These are phyloP conservation scores for Coptotermes formosanus DNA, from an alignment of 1,140 invertebrate species.

Conservation along the genomic window DNA sequence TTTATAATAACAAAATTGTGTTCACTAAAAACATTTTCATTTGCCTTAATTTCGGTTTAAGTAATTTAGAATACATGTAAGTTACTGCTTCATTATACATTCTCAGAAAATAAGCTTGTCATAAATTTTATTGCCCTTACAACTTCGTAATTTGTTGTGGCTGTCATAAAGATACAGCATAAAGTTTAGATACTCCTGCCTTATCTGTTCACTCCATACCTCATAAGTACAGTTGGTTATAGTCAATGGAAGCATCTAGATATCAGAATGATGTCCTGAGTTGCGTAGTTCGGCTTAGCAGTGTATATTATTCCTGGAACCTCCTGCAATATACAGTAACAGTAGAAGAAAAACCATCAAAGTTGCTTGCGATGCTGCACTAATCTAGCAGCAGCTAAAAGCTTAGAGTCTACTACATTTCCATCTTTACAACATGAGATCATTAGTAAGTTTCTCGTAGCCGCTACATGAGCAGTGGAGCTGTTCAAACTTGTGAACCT, in stretches of 20 bases:
- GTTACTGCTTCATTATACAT: too few relatives aligned
- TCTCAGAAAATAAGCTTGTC: not conserved
- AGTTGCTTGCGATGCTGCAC: not conserved
- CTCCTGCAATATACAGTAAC: not conserved
- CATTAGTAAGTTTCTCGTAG: constrained; percentile 2
- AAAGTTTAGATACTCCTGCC: not conserved
- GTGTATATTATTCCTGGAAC: not conserved
- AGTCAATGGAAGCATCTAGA: not conserved
- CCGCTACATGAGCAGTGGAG: not conserved
- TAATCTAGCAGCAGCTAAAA: not conserved
- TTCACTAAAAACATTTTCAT: too few relatives aligned
- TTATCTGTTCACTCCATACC: not conserved
- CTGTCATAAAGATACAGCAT: not conserved
- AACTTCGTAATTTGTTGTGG: not conserved
- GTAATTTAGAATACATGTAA: too few relatives aligned
- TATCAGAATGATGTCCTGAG: not conserved
- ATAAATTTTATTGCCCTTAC: not conserved
- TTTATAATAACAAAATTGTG: too few relatives aligned
- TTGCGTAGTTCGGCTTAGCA: not conserved
- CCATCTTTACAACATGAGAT: constrained; percentile 4
- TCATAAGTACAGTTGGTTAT: not conserved
- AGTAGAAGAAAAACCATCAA: not conserved
- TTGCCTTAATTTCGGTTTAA: too few relatives aligned
- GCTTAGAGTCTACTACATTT: not conserved
- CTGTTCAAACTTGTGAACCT: constrained; percentile 1